Conservation (phyloP, 2,113 vertebrate genomes). For the Uria aalge region DNA sequence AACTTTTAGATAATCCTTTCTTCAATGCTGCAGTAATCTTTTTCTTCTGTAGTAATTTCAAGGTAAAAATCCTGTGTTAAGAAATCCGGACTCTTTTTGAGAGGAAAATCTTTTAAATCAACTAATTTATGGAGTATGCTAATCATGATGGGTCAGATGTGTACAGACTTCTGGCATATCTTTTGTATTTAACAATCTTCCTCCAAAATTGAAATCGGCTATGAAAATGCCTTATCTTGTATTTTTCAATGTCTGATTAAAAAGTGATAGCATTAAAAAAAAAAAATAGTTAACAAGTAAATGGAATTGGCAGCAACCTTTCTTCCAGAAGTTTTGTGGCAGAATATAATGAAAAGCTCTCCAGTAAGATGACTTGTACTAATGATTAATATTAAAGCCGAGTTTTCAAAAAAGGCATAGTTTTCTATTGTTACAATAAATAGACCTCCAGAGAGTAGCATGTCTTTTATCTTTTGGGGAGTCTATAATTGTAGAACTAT, state of each 20-base stretch:
- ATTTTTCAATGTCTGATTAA: conserved; percentile 4
- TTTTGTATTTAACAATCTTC: conserved; percentile 45
- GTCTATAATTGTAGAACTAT: not conserved
- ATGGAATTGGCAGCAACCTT: not conserved
- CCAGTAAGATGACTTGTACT: not conserved
- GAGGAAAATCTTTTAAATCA: conserved; percentile 17
- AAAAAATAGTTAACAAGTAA: not conserved
- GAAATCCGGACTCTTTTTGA: not conserved
- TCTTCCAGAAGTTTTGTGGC: not conserved
- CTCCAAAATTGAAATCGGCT: not conserved
- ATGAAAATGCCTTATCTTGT: conserved; percentile 29
- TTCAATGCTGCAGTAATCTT: conserved; percentile 55
- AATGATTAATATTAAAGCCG: not conserved
- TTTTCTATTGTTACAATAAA: not conserved
- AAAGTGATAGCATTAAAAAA: not conserved
- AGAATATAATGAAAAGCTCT: not conserved
- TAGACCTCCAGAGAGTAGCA: not conserved
- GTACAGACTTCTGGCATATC: not conserved
- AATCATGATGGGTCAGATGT: not conserved
- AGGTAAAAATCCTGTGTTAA: conserved; percentile 4
- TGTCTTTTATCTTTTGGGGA: not conserved
- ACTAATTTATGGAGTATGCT: not conserved
- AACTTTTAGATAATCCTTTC: conserved; percentile 53
- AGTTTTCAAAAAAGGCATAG: not conserved
- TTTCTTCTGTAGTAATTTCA: conserved; percentile 34